These are phyloP conservation scores for Cheilinus undulatus DNA, from an alignment of 2,113 vertebrate species.

Conservation along the genomic window DNA sequence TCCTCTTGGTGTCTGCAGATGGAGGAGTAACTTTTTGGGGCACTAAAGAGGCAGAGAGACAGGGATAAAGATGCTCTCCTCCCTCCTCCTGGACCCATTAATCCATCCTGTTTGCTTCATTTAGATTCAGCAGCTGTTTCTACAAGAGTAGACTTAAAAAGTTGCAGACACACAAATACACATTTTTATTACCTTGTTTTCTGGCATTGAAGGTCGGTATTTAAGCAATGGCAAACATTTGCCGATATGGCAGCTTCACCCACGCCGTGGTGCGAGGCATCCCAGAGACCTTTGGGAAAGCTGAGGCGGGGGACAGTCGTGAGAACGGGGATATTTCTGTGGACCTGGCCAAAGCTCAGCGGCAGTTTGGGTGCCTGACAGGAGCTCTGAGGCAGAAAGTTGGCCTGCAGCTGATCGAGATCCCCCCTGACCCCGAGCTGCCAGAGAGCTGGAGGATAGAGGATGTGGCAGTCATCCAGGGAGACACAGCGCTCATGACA, in stretches of 20 bases:
- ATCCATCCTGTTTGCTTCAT: conserved; percentile 20
- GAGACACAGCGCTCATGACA: conserved; percentile 90
- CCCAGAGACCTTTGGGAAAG: conserved; percentile 84
- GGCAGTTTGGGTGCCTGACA: conserved; percentile 90
- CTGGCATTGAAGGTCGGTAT: background rate
- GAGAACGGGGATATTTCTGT: conserved; percentile 63
- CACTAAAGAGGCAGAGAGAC: background rate
- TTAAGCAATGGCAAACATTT: conserved; percentile 79
- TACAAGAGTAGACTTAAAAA: background rate
- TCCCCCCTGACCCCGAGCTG: conserved; percentile 86
- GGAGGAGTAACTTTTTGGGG: conserved; percentile 6
- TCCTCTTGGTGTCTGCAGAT: conserved; percentile 12
- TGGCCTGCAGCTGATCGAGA: conserved; percentile 92
- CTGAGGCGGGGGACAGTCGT: conserved; percentile 12
- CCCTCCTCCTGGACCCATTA: conserved; percentile 8
- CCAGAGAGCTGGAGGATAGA: conserved; percentile 89
- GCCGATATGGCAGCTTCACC: conserved; percentile 87
- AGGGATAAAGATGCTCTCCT: conserved; percentile 27
- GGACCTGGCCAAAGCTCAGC: conserved; percentile 90
- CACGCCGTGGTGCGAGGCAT: conserved; percentile 90
- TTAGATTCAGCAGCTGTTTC: conserved; percentile 6
- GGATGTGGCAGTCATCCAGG: conserved; percentile 90
- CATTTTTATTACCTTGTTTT: conserved; percentile 12
- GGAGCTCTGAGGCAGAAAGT: conserved; percentile 92
- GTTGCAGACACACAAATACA: background rate